Evolutionary conservation across 2,797 vertebrate species (phyloP).

Genomic region (Capromys pilorides): DNA sequence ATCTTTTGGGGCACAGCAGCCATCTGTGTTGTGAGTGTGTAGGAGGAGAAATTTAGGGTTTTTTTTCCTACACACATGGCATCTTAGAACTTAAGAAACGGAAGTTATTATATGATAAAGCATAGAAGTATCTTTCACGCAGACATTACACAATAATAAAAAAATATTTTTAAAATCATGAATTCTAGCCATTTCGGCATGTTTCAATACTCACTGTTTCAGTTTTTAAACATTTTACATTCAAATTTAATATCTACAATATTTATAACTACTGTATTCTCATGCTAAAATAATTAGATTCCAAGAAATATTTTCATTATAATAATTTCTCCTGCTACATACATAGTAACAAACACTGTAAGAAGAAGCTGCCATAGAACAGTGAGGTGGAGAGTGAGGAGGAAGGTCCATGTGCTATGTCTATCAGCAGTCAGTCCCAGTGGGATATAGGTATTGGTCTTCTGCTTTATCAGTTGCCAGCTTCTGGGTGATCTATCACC

Average conservation of each 20-base stretch:
- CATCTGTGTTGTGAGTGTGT: background rate
- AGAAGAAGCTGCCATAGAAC: background rate
- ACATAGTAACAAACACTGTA: background rate
- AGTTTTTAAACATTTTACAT: conserved; percentile 16
- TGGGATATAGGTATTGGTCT: conserved; percentile 35
- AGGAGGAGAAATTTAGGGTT: background rate
- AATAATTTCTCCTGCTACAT: background rate
- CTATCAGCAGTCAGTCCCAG: background rate
- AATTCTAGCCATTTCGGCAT: background rate
- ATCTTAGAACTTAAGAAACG: background rate
- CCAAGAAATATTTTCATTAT: background rate
- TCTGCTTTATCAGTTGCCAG: conserved; percentile 83
- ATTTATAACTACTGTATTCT: background rate
- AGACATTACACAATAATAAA: background rate
- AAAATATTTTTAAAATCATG: background rate
- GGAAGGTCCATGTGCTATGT: conserved; percentile 65
- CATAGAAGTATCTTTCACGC: background rate
- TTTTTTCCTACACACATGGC: background rate
- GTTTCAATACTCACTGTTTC: background rate
- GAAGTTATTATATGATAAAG: background rate
- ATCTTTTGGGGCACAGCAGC: background rate
- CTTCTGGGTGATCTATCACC: conserved; percentile 85
- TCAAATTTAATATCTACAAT: background rate
- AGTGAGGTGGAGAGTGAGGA: background rate
- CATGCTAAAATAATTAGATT: background rate